Evolutionary conservation across 92 coral and sea anemone genomes (phyloP).

Genomic region (Palythoa grandiflora): DNA sequence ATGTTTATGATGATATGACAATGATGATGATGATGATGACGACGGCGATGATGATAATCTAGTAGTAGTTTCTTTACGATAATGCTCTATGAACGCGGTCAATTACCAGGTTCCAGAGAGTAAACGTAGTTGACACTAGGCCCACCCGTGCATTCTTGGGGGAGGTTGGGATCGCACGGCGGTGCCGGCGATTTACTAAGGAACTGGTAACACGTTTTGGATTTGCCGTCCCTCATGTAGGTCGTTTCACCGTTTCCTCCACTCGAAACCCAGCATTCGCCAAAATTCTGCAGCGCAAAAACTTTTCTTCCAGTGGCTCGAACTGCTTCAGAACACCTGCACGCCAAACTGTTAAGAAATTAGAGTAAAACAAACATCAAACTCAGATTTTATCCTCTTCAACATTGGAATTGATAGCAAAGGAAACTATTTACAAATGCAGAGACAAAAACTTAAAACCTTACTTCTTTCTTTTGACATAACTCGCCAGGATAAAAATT

Average conservation of each 20-base stretch:
- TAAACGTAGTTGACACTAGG: constrained; percentile 57
- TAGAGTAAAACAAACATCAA: not conserved
- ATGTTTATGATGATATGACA: too few relatives aligned
- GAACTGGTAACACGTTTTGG: constrained; percentile 45
- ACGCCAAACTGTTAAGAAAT: constrained; percentile 59
- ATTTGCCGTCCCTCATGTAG: constrained; percentile 34
- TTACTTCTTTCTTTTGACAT: too few relatives aligned
- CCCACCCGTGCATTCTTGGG: constrained; percentile 67
- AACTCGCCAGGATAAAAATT: too few relatives aligned
- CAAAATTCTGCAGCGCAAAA: constrained; percentile 77
- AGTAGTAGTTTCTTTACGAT: not conserved
- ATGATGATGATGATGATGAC: too few relatives aligned
- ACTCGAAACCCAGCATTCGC: constrained; percentile 68
- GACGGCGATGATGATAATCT: too few relatives aligned
- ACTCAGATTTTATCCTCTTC: not conserved
- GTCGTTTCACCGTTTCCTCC: constrained; percentile 53
- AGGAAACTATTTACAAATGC: too few relatives aligned
- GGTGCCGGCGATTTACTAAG: constrained; percentile 36
- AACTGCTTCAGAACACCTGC: constrained; percentile 70
- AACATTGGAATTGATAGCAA: not conserved
- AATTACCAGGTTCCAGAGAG: constrained; percentile 39
- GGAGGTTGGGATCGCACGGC: constrained; percentile 51
- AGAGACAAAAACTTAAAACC: not conserved
- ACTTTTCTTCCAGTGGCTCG: constrained; percentile 49
- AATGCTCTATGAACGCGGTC: too few relatives aligned